Conservation (phyloP, 2,797 vertebrate genomes). For the Erpetoichthys calabaricus region DNA sequence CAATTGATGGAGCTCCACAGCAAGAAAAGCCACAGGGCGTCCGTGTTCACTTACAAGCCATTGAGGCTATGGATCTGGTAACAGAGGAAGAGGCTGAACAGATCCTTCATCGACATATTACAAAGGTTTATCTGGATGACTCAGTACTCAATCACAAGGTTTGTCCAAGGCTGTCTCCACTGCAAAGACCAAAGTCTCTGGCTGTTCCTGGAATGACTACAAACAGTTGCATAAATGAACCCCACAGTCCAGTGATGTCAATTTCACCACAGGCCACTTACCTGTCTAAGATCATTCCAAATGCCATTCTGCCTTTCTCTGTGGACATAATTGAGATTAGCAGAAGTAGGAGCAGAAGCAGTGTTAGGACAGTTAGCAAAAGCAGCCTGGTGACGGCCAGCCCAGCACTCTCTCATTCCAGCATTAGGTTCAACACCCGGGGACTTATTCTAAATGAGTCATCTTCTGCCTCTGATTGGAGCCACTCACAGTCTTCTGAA, state of each 20-base stretch:
- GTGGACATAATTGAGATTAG: slow-evolving; percentile 85
- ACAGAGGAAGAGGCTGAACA: background rate
- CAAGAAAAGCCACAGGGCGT: background rate
- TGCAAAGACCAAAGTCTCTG: slow-evolving; percentile 73
- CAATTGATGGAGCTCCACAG: background rate
- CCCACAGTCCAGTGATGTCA: slow-evolving; percentile 68
- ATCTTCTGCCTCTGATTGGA: slow-evolving; percentile 67
- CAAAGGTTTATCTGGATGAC: background rate
- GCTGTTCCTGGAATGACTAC: slow-evolving; percentile 47
- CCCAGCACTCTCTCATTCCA: slow-evolving; percentile 64
- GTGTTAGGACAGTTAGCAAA: slow-evolving; percentile 66
- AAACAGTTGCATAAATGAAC: slow-evolving; percentile 45
- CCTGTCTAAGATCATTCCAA: slow-evolving; percentile 91
- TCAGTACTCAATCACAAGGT: slow-evolving; percentile 38
- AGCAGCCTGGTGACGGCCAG: slow-evolving; percentile 78
- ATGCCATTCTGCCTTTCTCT: slow-evolving; percentile 78
- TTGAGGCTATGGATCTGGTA: slow-evolving; percentile 26
- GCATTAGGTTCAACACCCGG: slow-evolving; percentile 43
- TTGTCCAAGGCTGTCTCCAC: slow-evolving; percentile 30
- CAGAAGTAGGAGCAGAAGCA: slow-evolving; percentile 63
- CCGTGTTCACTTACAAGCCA: slow-evolving; percentile 58
- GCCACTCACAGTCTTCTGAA: slow-evolving; percentile 77
- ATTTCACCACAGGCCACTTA: slow-evolving; percentile 90
- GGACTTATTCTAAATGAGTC: slow-evolving; percentile 26
- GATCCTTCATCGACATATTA: background rate